These are phyloP conservation scores for Seriola dumerili DNA, from an alignment of 2,113 vertebrate genomes.

Conservation along the genomic window DNA sequence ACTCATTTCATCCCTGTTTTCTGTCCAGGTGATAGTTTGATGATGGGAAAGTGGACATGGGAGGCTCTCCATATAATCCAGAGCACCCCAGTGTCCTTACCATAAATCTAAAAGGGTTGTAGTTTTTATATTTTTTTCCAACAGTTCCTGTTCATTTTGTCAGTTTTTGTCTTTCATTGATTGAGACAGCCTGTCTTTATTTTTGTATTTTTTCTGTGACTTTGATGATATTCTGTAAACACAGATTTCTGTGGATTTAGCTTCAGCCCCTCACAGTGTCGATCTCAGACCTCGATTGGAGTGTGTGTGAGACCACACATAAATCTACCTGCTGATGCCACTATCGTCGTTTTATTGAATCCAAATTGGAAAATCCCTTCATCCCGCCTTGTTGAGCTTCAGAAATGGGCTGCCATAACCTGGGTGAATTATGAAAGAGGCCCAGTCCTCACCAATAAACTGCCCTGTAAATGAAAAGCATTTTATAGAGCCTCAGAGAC, in stretches of 20 bases:
- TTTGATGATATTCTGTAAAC: background rate
- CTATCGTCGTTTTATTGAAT: slow-evolving; percentile 23
- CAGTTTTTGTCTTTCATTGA: too few relatives aligned
- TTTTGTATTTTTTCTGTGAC: background rate
- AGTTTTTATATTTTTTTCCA: too few relatives aligned
- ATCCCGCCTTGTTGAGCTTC: background rate
- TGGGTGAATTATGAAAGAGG: background rate
- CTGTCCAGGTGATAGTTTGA: too few relatives aligned
- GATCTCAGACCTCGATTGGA: background rate
- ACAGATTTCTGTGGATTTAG: background rate
- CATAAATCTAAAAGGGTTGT: too few relatives aligned
- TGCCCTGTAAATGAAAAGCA: slow-evolving; percentile 13
- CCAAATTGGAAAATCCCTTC: slow-evolving; percentile 33
- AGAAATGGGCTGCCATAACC: slow-evolving; percentile 12
- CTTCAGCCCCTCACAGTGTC: background rate
- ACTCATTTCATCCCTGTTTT: too few relatives aligned
- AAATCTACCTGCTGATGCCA: slow-evolving; percentile 26
- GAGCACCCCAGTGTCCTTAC: too few relatives aligned
- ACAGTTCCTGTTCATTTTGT: too few relatives aligned
- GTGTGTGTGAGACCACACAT: background rate
- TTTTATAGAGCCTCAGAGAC: background rate
- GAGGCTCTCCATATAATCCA: too few relatives aligned
- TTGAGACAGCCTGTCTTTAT: too few relatives aligned
- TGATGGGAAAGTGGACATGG: too few relatives aligned
- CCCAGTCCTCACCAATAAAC: background rate